Evolutionary conservation across 2,113 vertebrate species (phyloP), one percentile per base, ranked within the genome.

Genomic region (Centropus unirufus): DNA sequence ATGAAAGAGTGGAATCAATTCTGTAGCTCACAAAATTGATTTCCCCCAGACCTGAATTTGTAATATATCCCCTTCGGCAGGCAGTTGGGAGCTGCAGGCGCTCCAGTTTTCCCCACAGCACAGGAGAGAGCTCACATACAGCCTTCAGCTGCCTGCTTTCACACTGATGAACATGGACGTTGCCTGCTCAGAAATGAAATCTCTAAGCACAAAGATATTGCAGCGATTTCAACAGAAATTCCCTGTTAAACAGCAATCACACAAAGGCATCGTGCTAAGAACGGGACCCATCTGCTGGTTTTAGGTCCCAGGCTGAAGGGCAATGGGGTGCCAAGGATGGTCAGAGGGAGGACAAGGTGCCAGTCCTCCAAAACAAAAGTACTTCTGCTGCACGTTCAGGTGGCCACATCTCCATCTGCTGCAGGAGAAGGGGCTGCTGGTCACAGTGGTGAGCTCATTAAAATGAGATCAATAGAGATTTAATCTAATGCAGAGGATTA

Each of bases 401-500:
- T 3, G 19, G 75, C 57, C 85, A 57, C 24, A 0, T 62, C 84
- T 94, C 91, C 90, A 70, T 90, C 90, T 95, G 93, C 72, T 59
- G 2, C 0, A 0, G 87, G 84, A 91, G 82, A 88, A 83, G 34
- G 87, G 62, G 82, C 72, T 64, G 68, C 40, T 95, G 90, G 79
- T 95, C 93, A 93, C 93, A 77, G 85, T 49, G 85, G 83, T 61
- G 94, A 96, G 90, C 95, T 97, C 94, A 95, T 96, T 92, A 95
- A 94, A 95, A 42, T 40, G 76, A 95, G 96, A 96, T 97, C 93
- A 94, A 88, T 89, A 83, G 79, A 97, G 95, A 96, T 92, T 95
- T 95, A 93, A 95, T 94, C 92, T 93, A 83, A 96, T n/a, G 51
- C 87, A 77, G 47, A 57, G 94, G 88, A 88, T 92, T 94, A 94